Base-by-base conservation (phyloP, 2,797 vertebrate genomes). In the Gobionotothen gibberifrons region DNA sequence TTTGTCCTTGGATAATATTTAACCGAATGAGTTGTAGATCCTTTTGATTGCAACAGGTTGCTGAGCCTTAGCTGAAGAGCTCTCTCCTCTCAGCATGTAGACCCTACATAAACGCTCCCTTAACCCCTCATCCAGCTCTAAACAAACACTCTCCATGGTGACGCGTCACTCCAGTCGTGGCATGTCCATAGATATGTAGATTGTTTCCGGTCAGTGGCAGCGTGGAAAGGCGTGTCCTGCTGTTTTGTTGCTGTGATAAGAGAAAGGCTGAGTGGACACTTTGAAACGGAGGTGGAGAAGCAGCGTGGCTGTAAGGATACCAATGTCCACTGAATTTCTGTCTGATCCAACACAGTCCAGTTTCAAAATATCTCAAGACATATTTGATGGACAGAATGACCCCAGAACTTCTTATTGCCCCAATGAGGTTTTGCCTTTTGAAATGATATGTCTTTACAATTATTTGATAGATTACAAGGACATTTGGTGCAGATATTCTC, bases 171-270 rank as follows among this genome's bases (percentile, higher is more conserved):
- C 78, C 4, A 39, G 68, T 69, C 12, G 51, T 44, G 80, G 81
- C 66, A 77, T 74, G 76, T 81, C 88, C 74, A 88, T 87, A 89
- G 76, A 88, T 81, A 84, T 87, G 84, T 47, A 85, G 81, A 92
- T 91, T 72, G 85, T 73, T 89, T 90, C 89, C 90, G 87, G 88
- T 71, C 84, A 12, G 74, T 17, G 72, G 87, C 72, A 2, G 85
- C 8, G 76, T 83, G 69, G 78, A 86, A 74, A 80, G 79, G 54
- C 22, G n/a, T 62, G 90, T 90, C 89, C 88, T 88, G 90, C 76
- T 67, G 70, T 69, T 88, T 65, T 79, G 85, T 74, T 54, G 64
- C 48, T 62, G 69, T 74, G 83, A 86, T 76, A 67, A 82, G 64
- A 76, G 78, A 80, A 76, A 65, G 70, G 67, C 84, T 84, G 87